These are phyloP conservation scores for Lepidurus packardi DNA, from an alignment of 1,140 invertebrate genomes.

Conservation along the genomic window DNA sequence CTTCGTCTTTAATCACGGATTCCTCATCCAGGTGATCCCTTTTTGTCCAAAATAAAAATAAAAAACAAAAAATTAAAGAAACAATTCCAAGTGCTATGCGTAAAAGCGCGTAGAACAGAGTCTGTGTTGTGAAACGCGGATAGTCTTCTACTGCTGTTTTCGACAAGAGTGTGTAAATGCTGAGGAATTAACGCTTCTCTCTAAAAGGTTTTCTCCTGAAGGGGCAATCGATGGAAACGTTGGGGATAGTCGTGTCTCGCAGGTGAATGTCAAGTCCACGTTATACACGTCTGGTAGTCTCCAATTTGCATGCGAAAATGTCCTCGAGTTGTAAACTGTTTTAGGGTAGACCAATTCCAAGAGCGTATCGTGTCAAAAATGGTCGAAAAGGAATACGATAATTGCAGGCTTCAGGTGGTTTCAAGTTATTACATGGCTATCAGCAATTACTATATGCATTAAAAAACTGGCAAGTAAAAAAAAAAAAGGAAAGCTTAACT, in stretches of 20 bases:
- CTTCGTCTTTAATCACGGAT: background rate
- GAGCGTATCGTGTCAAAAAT: background rate
- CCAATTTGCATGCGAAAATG: constrained; percentile 6
- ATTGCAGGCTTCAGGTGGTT: constrained; percentile 8
- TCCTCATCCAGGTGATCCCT: background rate
- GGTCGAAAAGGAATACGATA: background rate
- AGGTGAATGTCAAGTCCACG: constrained; percentile 8
- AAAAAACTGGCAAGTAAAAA: background rate
- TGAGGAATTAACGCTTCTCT: background rate
- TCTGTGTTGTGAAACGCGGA: background rate
- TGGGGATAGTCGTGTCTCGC: background rate
- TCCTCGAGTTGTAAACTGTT: background rate
- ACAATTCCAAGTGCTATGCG: too few species aligned
- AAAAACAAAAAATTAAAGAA: background rate
- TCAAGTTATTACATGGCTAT: background rate
- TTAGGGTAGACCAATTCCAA: background rate
- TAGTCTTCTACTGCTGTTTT: background rate
- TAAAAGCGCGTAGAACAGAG: too few species aligned
- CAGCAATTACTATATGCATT: background rate
- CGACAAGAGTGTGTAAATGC: background rate
- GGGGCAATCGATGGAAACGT: background rate
- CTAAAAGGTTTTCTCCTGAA: background rate
- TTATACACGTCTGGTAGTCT: background rate
- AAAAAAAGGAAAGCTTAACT: background rate
- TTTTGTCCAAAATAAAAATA: background rate